Base-by-base conservation (phyloP, 2,113 vertebrate genomes). In the Lepus americanus region DNA sequence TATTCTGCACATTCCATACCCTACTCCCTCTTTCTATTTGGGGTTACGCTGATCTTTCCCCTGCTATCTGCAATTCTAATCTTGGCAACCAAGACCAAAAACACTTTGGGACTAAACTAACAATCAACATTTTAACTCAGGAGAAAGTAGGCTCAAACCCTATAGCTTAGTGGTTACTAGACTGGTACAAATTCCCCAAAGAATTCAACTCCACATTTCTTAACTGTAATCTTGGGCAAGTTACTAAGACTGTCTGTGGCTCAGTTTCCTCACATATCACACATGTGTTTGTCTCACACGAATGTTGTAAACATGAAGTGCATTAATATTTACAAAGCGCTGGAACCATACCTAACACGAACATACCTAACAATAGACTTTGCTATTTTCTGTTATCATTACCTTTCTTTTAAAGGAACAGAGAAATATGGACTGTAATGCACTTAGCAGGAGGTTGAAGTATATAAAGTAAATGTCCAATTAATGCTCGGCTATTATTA, bases 401-500 rank as follows among this genome's bases (percentile, higher is more conserved):
- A 77, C 9, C 31, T 80, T 20, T 11, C 67, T 85, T 94, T 85
- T 10, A 93, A 23, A 83, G 39, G 49, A 79, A 82, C 3, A 79
- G 31, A 63, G 25, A 88, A 90, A 72, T 44, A 89, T 64, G 0
- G 0, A 20, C 13, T 29, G 9, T 25, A 77, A 87, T 83, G 76
- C 77, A 36, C 10, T 90, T 94, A 72, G 25, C 39, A 87, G 14
- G 13, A 31, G 13, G 16, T 23, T 69, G 69, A 89, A 72, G 87
- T 16, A 44, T 61, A 76, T 10, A 59, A 2, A 69, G 36, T 83
- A 79, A 96, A 61, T 9, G 2, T 64, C 72, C 86, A 91, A 74
- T 89, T 78, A 86, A 85, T 25, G 3, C 33, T 84, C 53, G 31
- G 79, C 61, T 93, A 74, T 79, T 94, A 90, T 59, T 77, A 89